Evolutionary conservation across 2,797 vertebrate genomes (phyloP), one percentile per base, ranked within the genome.

Genomic region (Mergus octosetaceus): DNA sequence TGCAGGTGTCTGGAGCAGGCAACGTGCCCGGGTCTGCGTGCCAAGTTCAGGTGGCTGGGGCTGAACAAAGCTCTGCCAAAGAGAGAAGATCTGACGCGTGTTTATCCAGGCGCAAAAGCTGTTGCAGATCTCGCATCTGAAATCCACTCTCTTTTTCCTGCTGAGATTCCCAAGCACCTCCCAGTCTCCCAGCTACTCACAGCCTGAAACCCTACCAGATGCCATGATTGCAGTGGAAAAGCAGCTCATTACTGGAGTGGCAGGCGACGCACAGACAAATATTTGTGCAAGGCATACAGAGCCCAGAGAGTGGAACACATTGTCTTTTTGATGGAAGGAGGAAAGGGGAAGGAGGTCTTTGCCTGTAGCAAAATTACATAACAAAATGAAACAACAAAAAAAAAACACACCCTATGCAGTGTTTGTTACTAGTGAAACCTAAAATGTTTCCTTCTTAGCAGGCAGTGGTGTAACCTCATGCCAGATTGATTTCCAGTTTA

Each of bases 221-320:
- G 95, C 90, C 93, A 90, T 6, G 22, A 90, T 87, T 77, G 87
- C 90, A 49, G 83, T 8, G 87, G 76, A 70, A 85, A 77, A 81
- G 82, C 87, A 70, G 88, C 88, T 88, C 81, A 4, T 66, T 51
- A 61, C 81, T 82, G 88, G 94, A 90, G 96, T 38, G 88, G 92
- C 94, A 90, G 94, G 95, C 34, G 0, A 85, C 16, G 10, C 79
- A 36, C 85, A 90, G 95, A 85, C 93, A 96, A 96, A 96, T 96
- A 96, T 96, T 97, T 97, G 96, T 90, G 94, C 83, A 94, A 85
- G 81, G 95, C 83, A 82, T 9, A 87, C 47, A 64, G 87, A 89
- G 85, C 76, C 87, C 60, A n/a, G 89, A 34, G 94, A 32, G 66
- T 78, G 87, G 87, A 88, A 54, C 64, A 57, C 79, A 4, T 4